Evolutionary conservation across 2,888 invertebrate genomes (phyloP), one percentile per base, ranked within the genome.

Genomic region (Acrobasis repandana): DNA sequence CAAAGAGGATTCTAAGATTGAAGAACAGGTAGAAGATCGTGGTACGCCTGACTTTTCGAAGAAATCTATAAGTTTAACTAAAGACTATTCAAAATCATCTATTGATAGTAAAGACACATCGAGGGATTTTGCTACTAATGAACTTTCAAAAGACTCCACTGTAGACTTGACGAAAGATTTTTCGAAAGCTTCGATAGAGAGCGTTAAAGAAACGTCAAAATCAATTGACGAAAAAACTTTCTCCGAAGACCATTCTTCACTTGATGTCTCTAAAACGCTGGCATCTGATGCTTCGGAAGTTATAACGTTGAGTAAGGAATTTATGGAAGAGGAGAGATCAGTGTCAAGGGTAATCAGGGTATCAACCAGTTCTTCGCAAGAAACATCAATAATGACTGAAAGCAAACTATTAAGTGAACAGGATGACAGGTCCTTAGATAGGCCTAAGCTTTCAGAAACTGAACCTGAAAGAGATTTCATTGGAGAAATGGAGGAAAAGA

Each of bases 91-190:
- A 1, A 92, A 92, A 70, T 92, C 92, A 16, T 92, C 92, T 34
- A 90, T 92, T 50, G 92, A 92, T 64, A 92, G 92, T 68, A 92
- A 92, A 77, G 92, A 92, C 64, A 92, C 92, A 0, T 92, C 92
- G 1, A 80, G 90, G 75, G 92, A 92, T 74, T 91, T 92, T 77
- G 90, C 92, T 14, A 91, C 92, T 14, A 92, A 92, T 70, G 92
- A 92, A 69, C 63, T 92, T 48, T 92, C 92, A 3, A 92, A 92
- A 78, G 92, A 92, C 68, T 92, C 92, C n/a, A 92, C 92, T 1
- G 85, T 87, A 38, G 92, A 92, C 62, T 77, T 92, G 61, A 83
- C 85, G 0, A 91, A 90, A 76, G 91, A 92, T 61, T 88, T 80
- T 69, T 90, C 92, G 1, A 92, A 91, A 68, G 86, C 83, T n/a